A percentile compares a stretch with the other conserved stretches of the same genome.
These are phyloP conservation scores for Carpatolechia fugitivella DNA, from an alignment of 2,888 invertebrate genomes.

Conservation along the genomic window DNA sequence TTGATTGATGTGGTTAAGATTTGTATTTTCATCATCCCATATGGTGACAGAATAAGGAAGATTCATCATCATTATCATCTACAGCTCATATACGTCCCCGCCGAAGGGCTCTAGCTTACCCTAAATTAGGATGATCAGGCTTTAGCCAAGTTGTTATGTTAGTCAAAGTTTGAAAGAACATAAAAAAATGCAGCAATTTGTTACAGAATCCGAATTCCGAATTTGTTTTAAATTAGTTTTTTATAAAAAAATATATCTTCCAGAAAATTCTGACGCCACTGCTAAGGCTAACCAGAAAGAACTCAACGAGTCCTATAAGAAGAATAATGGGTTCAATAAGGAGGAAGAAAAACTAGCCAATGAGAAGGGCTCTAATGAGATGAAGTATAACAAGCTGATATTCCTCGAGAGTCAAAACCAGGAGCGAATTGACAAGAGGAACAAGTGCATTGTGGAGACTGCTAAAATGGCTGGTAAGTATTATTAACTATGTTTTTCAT, in stretches of 20 bases:
- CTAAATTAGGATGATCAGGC: too few species aligned
- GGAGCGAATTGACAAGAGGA: slow-evolving; percentile 64
- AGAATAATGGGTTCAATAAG: slow-evolving; percentile 59
- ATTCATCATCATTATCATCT: too few species aligned
- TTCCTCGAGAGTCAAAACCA: slow-evolving; percentile 70
- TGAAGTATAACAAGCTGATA: slow-evolving; percentile 63
- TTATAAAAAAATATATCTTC: slow-evolving; percentile 18
- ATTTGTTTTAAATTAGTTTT: background rate
- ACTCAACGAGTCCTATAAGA: slow-evolving; percentile 59
- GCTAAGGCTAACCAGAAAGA: slow-evolving; percentile 62
- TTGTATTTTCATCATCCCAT: too few species aligned
- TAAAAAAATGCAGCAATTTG: too few species aligned
- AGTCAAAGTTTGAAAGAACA: too few species aligned
- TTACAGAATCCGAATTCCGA: background rate
- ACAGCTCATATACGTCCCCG: too few species aligned
- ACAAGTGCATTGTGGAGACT: slow-evolving; percentile 57
- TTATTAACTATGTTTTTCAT: too few species aligned
- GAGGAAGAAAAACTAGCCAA: slow-evolving; percentile 68
- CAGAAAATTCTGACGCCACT: slow-evolving; percentile 58
- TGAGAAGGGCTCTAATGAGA: slow-evolving; percentile 63
- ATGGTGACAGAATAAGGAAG: too few species aligned
- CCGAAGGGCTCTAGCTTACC: too few species aligned
- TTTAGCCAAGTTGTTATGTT: too few species aligned
- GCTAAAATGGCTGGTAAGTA: slow-evolving; percentile 57
- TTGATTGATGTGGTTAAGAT: too few species aligned